Percentiles rank a stretch among this genome's conserved stretches.
phyloP scores from a whole-genome alignment of 2,888 invertebrate genomes.

The Gortyna flavago region DNA sequence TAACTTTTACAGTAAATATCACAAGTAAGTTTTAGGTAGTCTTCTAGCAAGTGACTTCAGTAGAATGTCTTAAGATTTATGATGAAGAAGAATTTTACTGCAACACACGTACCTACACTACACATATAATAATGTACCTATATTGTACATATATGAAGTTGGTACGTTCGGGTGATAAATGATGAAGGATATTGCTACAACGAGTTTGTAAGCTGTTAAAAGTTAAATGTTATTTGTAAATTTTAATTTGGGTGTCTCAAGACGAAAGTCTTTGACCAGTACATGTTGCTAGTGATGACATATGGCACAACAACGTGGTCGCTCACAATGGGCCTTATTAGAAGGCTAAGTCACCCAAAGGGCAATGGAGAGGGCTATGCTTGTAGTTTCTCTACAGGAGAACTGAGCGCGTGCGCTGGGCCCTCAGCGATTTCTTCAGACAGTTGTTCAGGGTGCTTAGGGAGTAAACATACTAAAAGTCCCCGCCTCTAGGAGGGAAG shows the following conservation, averaged over 20 bases:
- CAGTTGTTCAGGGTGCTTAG: too few species aligned
- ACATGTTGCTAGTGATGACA: too few species aligned
- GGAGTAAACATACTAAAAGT: too few species aligned
- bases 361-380: too few species aligned
- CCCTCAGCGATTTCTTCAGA: too few species aligned
- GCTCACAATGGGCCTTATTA: too few species aligned
- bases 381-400: too few species aligned
- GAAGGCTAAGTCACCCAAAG: too few species aligned
- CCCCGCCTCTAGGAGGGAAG: too few species aligned
- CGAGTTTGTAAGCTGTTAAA: constrained; percentile 29
- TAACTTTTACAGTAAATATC: constrained; percentile 1
- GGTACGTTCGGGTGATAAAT: constrained; percentile 45
- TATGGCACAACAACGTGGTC: too few species aligned
- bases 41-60: not conserved
- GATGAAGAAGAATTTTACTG: not conserved
- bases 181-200: constrained; percentile 47
- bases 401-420: too few species aligned
- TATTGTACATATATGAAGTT: constrained; percentile 8
- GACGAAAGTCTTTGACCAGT: too few species aligned
- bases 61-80: not conserved
- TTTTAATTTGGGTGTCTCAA: not conserved
- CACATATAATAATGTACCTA: not conserved
- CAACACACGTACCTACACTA: not conserved
- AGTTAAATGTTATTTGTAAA: constrained; percentile 26
- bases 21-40: not conserved